A percentile compares a stretch with the other conserved stretches of the same genome.
Conservation (phyloP, 2,113 vertebrate species). For the Psittacus erithacus region DNA sequence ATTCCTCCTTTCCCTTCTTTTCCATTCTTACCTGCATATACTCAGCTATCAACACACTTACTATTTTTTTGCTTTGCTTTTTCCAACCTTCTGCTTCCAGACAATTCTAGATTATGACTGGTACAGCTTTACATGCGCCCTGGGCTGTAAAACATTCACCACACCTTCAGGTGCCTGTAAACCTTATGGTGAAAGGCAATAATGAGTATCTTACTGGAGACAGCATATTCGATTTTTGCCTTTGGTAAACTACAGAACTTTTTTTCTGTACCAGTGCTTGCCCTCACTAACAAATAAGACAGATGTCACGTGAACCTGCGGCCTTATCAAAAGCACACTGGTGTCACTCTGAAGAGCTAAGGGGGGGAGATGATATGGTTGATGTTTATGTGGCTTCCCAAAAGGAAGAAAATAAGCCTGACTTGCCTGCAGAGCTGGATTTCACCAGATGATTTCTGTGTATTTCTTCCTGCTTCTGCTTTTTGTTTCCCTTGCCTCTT, state of each 20-base stretch:
- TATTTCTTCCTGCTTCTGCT: background rate
- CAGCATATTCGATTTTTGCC: background rate
- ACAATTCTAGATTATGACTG: background rate
- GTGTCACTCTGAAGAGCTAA: background rate
- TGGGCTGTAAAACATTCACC: background rate
- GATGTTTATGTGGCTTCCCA: background rate
- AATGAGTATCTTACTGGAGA: background rate
- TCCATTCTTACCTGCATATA: background rate
- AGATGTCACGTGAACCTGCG: background rate
- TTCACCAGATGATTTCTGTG: background rate
- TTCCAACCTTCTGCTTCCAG: background rate
- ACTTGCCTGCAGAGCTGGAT: background rate
- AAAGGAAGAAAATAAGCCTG: background rate
- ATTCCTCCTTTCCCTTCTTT: background rate
- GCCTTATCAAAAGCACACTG: background rate
- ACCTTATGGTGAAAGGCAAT: background rate
- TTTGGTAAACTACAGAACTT: background rate
- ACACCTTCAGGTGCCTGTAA: background rate
- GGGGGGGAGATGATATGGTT: background rate
- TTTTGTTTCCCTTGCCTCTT: background rate
- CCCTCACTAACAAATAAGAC: background rate
- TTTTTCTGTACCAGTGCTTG: background rate
- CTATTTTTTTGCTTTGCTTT: background rate
- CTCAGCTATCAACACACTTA: background rate
- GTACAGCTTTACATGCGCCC: background rate